These are phyloP conservation scores for Pantherophis vulpinus DNA, from an alignment of 2,797 vertebrate species.

Conservation along the genomic window DNA sequence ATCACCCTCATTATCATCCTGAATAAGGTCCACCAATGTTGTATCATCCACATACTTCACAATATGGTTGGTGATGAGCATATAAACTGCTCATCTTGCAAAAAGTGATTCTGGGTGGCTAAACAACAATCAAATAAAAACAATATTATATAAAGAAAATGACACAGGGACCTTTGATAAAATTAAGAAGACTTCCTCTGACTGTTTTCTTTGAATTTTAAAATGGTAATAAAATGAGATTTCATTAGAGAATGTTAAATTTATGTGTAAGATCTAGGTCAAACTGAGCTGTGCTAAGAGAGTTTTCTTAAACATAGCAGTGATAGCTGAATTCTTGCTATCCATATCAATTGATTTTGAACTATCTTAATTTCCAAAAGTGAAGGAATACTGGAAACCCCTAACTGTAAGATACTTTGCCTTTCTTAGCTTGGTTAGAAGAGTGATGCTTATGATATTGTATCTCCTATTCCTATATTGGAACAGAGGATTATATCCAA, in stretches of 20 bases:
- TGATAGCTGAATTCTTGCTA: not conserved
- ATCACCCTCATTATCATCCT: too few relatives aligned
- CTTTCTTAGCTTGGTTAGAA: not conserved
- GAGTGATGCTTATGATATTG: not conserved
- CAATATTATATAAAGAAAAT: not conserved
- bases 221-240: not conserved
- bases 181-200: not conserved
- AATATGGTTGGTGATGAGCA: too few relatives aligned
- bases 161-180: not conserved
- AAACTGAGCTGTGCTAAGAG: not conserved
- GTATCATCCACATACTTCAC: too few relatives aligned
- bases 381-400: not conserved
- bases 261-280: not conserved
- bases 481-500: not conserved
- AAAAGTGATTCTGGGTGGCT: too few relatives aligned
- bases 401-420: not conserved
- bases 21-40: too few relatives aligned
- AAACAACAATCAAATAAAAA: too few relatives aligned
- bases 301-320: not conserved
- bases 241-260: not conserved
- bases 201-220: not conserved
- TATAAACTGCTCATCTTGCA: too few relatives aligned
- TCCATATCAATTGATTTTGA: not conserved
- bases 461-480: not conserved
- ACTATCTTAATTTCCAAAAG: not conserved